Conservation (phyloP, 1,140 invertebrate species). For the Euura saliciscinereae region DNA sequence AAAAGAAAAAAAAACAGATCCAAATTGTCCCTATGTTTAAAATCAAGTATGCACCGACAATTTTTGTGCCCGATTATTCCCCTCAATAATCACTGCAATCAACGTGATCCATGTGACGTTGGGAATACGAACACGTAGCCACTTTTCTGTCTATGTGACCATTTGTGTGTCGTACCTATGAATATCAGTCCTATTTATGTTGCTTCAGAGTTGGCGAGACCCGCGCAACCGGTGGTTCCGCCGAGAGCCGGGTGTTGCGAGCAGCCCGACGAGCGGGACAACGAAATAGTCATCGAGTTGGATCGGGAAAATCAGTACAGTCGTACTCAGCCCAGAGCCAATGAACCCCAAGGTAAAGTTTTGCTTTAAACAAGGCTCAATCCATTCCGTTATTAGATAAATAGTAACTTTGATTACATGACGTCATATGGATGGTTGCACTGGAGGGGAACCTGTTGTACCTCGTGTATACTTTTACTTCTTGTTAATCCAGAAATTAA, state of each 20-base stretch:
- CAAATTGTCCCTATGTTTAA: no score
- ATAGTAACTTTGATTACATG: conserved; percentile 12
- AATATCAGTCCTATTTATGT: conserved; percentile 39
- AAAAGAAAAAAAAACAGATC: no score
- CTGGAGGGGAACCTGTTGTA: conserved; percentile 16
- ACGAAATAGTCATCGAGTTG: conserved; percentile 61
- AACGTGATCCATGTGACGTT: no score
- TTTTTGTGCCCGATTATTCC: no score
- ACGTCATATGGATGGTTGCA: not conserved
- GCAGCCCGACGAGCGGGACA: conserved; percentile 55
- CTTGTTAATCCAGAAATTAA: no score
- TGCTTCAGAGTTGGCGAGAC: conserved; percentile 57
- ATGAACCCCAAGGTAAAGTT: conserved; percentile 60
- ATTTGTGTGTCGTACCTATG: conserved; percentile 13
- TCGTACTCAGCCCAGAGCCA: conserved; percentile 58
- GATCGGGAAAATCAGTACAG: conserved; percentile 60
- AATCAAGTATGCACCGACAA: no score
- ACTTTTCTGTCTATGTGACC: conserved; percentile 16
- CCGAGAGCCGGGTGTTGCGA: conserved; percentile 54
- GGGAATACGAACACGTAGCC: no score
- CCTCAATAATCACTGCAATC: no score
- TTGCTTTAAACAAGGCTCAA: conserved; percentile 8
- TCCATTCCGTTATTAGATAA: conserved; percentile 1
- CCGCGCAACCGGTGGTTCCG: conserved; percentile 52
- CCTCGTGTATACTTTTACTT: conserved; percentile 22